These are phyloP conservation scores for Sesamia nonagrioides DNA, from an alignment of 1,140 invertebrate genomes.

Conservation along the genomic window DNA sequence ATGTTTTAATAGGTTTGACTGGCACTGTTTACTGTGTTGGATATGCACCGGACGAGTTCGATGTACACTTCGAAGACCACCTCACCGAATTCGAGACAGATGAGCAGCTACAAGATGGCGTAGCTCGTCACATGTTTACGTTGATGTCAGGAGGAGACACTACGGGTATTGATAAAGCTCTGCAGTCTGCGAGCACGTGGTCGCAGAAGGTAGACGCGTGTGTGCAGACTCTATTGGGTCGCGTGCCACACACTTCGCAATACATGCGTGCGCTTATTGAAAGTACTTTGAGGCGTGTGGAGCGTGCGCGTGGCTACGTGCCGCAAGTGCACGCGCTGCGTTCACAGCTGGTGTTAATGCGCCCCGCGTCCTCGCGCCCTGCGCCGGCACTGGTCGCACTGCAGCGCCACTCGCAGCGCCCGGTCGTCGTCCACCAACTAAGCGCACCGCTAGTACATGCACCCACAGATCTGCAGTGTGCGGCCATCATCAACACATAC, in stretches of 20 bases:
- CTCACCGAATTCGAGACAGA: slow-evolving; percentile 58
- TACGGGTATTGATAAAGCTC: slow-evolving; percentile 36
- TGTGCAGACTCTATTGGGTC: slow-evolving; percentile 61
- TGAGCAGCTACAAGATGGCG: slow-evolving; percentile 61
- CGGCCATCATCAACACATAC: slow-evolving; percentile 68
- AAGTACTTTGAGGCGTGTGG: slow-evolving; percentile 60
- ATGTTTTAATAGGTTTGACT: slow-evolving; percentile 61
- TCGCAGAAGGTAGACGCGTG: slow-evolving; percentile 61
- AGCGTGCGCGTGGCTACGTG: slow-evolving; percentile 51
- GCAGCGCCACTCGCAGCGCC: slow-evolving; percentile 2
- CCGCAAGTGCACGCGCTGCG: slow-evolving; percentile 52
- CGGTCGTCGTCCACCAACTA: slow-evolving; percentile 58
- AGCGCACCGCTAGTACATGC: slow-evolving; percentile 58
- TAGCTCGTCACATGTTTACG: slow-evolving; percentile 63
- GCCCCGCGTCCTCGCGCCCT: slow-evolving; percentile 1
- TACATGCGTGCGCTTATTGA: slow-evolving; percentile 66
- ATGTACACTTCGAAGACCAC: slow-evolving; percentile 56
- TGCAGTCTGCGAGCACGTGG: slow-evolving; percentile 57
- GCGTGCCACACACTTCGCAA: slow-evolving; percentile 68
- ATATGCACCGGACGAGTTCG: slow-evolving; percentile 62
- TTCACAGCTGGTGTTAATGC: slow-evolving; percentile 62
- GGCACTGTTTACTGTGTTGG: slow-evolving; percentile 75
- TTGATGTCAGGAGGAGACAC: slow-evolving; percentile 56
- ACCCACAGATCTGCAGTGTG: slow-evolving; percentile 64
- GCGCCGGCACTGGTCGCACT: not conserved